phyloP scores from a whole-genome alignment of 1,140 invertebrate species.

The Danaus melanippus region DNA sequence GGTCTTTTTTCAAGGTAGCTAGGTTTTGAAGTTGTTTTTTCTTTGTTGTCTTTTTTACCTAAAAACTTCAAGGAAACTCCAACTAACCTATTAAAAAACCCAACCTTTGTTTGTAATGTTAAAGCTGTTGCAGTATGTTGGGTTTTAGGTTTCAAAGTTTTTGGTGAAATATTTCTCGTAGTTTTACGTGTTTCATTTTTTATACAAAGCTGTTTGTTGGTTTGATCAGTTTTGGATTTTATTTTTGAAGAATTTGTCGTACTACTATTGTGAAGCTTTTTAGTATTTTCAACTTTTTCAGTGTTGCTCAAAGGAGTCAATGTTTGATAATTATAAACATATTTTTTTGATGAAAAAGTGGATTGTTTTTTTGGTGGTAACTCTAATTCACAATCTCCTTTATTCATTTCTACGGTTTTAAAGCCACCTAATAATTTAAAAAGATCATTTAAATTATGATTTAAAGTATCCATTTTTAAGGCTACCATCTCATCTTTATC shows the following conservation, averaged over 20 bases:
- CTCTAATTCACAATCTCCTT: constrained; percentile 2
- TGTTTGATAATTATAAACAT: background rate
- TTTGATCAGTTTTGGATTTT: background rate
- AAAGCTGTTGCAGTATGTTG: too few species aligned
- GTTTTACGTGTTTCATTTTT: too few species aligned
- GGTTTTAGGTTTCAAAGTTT: too few species aligned
- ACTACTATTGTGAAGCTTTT: background rate
- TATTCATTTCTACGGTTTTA: constrained; percentile 1
- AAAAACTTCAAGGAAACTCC: too few species aligned
- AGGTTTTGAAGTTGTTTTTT: too few species aligned
- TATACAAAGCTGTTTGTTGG: too few species aligned
- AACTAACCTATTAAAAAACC: too few species aligned
- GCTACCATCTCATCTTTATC: constrained; percentile 3
- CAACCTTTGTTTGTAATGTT: too few species aligned
- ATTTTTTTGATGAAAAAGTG: background rate
- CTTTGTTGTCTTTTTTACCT: too few species aligned
- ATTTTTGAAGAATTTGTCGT: constrained; percentile 1
- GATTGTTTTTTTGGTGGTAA: background rate
- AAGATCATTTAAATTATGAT: constrained; percentile 27
- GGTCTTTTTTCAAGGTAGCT: background rate
- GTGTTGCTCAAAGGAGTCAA: background rate
- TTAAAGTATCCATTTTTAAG: constrained; percentile 14
- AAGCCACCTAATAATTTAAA: constrained; percentile 24
- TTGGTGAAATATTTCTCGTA: too few species aligned
- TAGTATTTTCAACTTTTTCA: background rate